Evolutionary conservation across 2,888 invertebrate genomes (phyloP), one percentile per base, ranked within the genome.

Genomic region (Pachymerium ferrugineum): DNA sequence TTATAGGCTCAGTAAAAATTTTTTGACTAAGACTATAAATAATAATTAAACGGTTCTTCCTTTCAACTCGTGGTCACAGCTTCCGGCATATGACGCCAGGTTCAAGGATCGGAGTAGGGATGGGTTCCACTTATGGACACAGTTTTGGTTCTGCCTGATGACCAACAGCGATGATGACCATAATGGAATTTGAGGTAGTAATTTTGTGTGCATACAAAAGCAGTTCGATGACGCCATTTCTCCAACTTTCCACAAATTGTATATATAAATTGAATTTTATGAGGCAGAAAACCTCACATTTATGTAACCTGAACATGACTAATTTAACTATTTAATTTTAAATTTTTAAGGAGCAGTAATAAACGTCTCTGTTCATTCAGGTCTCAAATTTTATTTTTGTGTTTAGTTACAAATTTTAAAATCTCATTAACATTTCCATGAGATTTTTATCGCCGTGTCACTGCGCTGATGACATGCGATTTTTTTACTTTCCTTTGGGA

Each of bases 81-180:
- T 62, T 62, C 62, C 62, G 62, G 62, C 62, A 62, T 62, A 3
- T 62, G 47, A 62, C 62, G 25, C 4, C 62, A 62, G 28, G 62
- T 62, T 62, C 62, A 62, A 62, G 62, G 28, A 62, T 62, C 62
- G 62, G 25, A 62, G 12, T 12, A 28, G 25, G 5, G 62, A 62
- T 62, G 62, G 47, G 62, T 62, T 62, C 62, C 62, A 62, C 62
- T 28, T n/a, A n/a, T 62, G 62, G 62, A 62, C 25, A 62, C 62
- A 62, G 62, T 62, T 62, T 62, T 62, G 62, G 62, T 62, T 62
- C 62, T 62, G 62, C 62, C 62, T 62, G 28, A 12, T 62, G 62
- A 62, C 62, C 62, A 62, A 10, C 62, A 28, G 62, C 10, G 62
- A 62, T 62, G 62, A 62, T 62, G 62, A 25, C 62, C 62, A 25